These are phyloP conservation scores for Apodemia hepburni DNA, from an alignment of 2,888 invertebrate species.

Conservation along the genomic window DNA sequence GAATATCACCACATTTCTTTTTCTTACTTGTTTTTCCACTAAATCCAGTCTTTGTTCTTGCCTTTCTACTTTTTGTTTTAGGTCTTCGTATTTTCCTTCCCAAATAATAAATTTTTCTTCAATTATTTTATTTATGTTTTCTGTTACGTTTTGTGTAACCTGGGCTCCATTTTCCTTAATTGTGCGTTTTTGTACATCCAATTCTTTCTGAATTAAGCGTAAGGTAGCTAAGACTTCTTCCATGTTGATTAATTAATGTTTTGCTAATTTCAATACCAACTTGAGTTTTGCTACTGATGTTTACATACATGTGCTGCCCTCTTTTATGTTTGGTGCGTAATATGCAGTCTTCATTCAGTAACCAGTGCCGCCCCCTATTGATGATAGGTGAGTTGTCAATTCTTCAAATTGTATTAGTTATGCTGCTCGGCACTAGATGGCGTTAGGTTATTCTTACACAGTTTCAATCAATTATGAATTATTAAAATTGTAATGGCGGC, in stretches of 20 bases:
- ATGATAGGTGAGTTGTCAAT: no score
- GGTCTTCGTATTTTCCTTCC: conserved; percentile 21
- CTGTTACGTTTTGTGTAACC: conserved; percentile 29
- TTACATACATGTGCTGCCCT: no score
- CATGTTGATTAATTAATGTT: conserved; percentile 19
- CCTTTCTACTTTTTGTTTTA: conserved; percentile 16
- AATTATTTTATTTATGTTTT: conserved; percentile 30
- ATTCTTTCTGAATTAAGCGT: conserved; percentile 25
- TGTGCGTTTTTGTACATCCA: conserved; percentile 27
- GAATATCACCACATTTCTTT: conserved; percentile 19
- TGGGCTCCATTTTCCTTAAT: conserved; percentile 26
- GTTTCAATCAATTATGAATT: no score
- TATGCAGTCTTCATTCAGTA: no score
- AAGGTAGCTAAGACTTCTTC: conserved; percentile 26
- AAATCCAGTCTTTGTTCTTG: conserved; percentile 12
- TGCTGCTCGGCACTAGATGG: no score
- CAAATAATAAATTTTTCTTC: conserved; percentile 26
- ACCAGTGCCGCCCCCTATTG: no score
- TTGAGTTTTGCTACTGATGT: no score
- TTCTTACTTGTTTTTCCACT: conserved; percentile 19
- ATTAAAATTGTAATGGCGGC: no score
- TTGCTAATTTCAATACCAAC: background rate
- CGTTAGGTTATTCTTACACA: no score
- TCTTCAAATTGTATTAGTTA: no score
- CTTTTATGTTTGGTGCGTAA: no score